Conservation (phyloP, 30 jellyfish, hydroid and myxozoan species). For the Cassiopea andromeda region DNA sequence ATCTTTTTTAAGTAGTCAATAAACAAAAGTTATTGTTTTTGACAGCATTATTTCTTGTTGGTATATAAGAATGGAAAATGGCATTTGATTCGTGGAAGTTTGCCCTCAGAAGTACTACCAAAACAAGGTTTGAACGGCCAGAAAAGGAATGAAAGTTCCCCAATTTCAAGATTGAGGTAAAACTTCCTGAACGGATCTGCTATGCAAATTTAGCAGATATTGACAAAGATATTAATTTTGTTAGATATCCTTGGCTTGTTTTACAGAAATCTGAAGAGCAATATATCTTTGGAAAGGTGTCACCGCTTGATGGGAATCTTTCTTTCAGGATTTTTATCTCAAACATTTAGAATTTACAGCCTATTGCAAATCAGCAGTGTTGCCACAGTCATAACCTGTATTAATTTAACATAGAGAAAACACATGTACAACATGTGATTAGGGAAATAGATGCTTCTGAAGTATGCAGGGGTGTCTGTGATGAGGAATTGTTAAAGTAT, state of each 20-base stretch:
- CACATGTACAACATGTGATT: too few species aligned
- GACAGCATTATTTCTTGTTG: not conserved
- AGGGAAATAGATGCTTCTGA: too few species aligned
- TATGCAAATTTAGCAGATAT: constrained; percentile 52
- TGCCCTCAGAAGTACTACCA: constrained; percentile 41
- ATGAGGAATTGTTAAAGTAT: too few species aligned
- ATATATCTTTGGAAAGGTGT: constrained; percentile 15
- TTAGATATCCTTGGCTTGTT: constrained; percentile 61
- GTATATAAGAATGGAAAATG: constrained; percentile 46
- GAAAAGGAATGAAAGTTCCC: constrained; percentile 14
- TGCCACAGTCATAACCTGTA: too few species aligned
- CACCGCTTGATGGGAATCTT: constrained; percentile 60
- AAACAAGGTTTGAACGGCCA: constrained; percentile 18
- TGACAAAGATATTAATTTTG: constrained; percentile 24
- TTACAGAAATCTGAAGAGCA: constrained; percentile 26
- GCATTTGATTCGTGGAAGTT: constrained; percentile 26
- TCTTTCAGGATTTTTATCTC: constrained; percentile 20
- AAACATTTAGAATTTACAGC: too few species aligned
- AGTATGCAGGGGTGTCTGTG: too few species aligned
- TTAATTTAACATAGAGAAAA: too few species aligned
- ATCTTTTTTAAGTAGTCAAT: too few species aligned
- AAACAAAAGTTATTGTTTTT: too few species aligned
- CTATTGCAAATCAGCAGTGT: too few species aligned
- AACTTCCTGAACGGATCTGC: constrained; percentile 49
- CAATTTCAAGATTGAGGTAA: not conserved